Conservation (phyloP, 2,888 invertebrate genomes). For the Stenchaetothrips biformis region DNA sequence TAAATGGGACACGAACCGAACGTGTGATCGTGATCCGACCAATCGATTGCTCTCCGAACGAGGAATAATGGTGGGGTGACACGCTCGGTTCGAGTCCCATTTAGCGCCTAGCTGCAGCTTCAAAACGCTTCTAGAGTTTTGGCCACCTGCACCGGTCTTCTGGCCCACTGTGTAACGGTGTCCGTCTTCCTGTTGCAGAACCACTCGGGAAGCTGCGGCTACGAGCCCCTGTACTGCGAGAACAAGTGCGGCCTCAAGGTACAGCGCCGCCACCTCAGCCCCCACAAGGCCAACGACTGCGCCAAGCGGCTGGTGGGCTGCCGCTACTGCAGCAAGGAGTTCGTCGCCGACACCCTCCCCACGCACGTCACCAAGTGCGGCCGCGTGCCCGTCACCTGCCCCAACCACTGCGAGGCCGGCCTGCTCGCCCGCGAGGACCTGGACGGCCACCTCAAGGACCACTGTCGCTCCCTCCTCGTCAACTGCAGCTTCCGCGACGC, state of each 20-base stretch:
- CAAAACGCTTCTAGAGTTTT: too few species aligned
- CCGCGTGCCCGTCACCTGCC: constrained; percentile 81
- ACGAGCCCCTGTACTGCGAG: constrained; percentile 90
- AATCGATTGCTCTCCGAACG: too few species aligned
- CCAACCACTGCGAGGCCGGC: constrained; percentile 75
- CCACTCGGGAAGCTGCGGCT: constrained; percentile 79
- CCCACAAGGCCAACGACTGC: constrained; percentile 84
- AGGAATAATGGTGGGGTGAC: too few species aligned
- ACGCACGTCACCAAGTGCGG: constrained; percentile 81
- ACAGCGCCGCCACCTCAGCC: constrained; percentile 69
- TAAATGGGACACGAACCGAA: too few species aligned
- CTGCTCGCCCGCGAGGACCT: constrained; percentile 79
- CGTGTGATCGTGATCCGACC: too few species aligned
- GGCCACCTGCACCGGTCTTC: too few species aligned
- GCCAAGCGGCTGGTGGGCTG: constrained; percentile 82
- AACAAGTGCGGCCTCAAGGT: constrained; percentile 90
- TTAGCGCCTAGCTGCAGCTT: too few species aligned
- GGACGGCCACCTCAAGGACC: constrained; percentile 78
- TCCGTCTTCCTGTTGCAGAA: constrained; percentile 51
- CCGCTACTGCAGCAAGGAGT: constrained; percentile 79
- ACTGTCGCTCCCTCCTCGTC: constrained; percentile 74
- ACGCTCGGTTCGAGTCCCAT: too few species aligned
- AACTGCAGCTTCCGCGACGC: constrained; percentile 83
- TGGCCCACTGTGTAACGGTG: too few species aligned
- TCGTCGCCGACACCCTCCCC: constrained; percentile 77